Evolutionary conservation across 2,888 invertebrate genomes (phyloP).

Genomic region (Rhagium mordax): DNA sequence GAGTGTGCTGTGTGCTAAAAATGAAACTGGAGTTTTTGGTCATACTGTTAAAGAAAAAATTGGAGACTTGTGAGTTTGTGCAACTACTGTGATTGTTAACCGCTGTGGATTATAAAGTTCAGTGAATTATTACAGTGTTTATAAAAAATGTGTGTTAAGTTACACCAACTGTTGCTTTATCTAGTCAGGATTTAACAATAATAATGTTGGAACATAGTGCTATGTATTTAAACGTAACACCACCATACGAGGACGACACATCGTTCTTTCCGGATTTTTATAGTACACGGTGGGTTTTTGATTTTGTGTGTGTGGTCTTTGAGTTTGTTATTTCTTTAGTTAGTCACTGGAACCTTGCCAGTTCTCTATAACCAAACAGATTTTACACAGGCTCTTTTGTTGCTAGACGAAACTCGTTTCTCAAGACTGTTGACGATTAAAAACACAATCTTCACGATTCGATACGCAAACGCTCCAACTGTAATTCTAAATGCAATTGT

Average conservation of each 20-base stretch:
- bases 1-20: conserved; percentile 23
- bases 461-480: conserved; percentile 40
- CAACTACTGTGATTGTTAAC: conserved; percentile 15
- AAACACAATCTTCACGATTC: conserved; percentile 49
- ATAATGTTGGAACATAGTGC: conserved; percentile 68
- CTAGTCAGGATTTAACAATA: conserved; percentile 40
- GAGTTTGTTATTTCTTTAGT: conserved; percentile 34
- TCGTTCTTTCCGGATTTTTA: conserved; percentile 69
- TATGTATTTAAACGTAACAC: conserved; percentile 67
- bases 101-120: conserved; percentile 27
- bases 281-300: conserved; percentile 64
- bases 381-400: conserved; percentile 49
- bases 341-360: conserved; percentile 47
- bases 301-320: conserved; percentile 44
- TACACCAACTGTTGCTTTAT: conserved; percentile 35
- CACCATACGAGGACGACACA: conserved; percentile 66
- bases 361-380: conserved; percentile 42
- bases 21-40: not conserved
- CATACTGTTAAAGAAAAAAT: not conserved
- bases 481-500: conserved; percentile 40
- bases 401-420: conserved; percentile 52
- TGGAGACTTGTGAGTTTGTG: conserved; percentile 17
- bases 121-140: conserved; percentile 16
- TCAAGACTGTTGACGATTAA: conserved; percentile 41
- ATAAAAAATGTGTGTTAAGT: conserved; percentile 33